phyloP scores from a whole-genome alignment of 2,888 invertebrate genomes.

The Phortica magna region DNA sequence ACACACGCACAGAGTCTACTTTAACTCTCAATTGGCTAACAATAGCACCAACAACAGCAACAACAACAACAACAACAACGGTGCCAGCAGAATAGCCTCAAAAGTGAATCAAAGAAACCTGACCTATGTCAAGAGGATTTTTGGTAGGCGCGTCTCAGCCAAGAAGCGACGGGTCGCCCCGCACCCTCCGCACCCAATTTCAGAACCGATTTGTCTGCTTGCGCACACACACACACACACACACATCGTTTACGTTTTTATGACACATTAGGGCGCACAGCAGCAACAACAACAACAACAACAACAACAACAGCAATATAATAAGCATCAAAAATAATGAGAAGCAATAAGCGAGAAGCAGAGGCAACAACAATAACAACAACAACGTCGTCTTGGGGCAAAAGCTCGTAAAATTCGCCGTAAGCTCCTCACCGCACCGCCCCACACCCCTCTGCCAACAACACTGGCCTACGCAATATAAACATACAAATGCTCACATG shows the following conservation, averaged over 20 bases:
- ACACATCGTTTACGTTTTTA: conserved; percentile 53
- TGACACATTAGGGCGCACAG: conserved; percentile 59
- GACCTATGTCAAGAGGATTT: conserved; percentile 70
- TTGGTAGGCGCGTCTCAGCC: conserved; percentile 60
- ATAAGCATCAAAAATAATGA: conserved; percentile 43
- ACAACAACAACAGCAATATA: conserved; percentile 62
- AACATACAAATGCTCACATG: background rate
- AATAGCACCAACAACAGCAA: background rate
- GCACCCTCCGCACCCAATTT: background rate
- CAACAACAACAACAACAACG: background rate
- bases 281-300: conserved; percentile 40
- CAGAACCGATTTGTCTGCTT: background rate
- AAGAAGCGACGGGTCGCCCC: background rate
- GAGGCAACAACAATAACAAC: conserved; percentile 17
- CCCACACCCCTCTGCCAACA: background rate
- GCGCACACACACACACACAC: conserved; percentile 9
- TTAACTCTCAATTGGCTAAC: conserved; percentile 19
- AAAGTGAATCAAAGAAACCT: conserved; percentile 50
- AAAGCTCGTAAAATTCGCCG: conserved; percentile 28
- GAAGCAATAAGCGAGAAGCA: background rate
- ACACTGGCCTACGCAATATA: background rate
- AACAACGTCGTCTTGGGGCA: conserved; percentile 54
- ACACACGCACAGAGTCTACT: background rate
- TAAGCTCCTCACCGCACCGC: background rate
- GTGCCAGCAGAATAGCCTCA: conserved; percentile 27